Conservation (phyloP, 2,797 vertebrate species). For the Thunnus albacares region DNA sequence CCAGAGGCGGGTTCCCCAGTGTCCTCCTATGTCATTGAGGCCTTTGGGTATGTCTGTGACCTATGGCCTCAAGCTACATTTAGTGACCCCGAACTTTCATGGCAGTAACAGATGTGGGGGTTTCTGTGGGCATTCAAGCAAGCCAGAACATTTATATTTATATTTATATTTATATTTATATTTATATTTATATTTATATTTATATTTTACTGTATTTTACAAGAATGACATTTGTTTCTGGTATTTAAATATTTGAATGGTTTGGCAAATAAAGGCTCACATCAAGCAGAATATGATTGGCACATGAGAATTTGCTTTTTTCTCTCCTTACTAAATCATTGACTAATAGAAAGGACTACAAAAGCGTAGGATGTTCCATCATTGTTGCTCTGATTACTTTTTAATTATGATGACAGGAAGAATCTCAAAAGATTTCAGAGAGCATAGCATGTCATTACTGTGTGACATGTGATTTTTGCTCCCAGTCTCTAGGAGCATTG, state of each 20-base stretch:
- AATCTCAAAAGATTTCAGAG: conserved; percentile 31
- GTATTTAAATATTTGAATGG: conserved; percentile 23
- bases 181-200: no score
- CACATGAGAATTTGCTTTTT: conserved; percentile 2
- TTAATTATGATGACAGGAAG: conserved; percentile 30
- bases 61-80: conserved; percentile 67
- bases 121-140: conserved; percentile 56
- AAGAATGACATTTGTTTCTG: neutral
- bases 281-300: conserved; percentile 30
- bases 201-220: neutral
- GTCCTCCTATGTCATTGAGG: conserved; percentile 95
- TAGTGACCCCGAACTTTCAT: conserved; percentile 77
- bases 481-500: neutral
- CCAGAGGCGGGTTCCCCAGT: conserved; percentile 89
- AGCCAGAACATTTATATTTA: neutral
- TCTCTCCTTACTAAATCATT: conserved; percentile 3
- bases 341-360: conserved; percentile 15
- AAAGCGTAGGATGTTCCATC: neutral
- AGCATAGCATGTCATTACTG: conserved; percentile 8
- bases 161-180: no score
- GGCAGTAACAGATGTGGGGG: conserved; percentile 72
- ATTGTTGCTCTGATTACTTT: conserved; percentile 12
- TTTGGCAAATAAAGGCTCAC: conserved; percentile 22
- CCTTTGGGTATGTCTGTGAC: conserved; percentile 93
- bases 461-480: conserved; percentile 21